Conservation (phyloP, 2,113 vertebrate species). For the Corythornis cristatus region DNA sequence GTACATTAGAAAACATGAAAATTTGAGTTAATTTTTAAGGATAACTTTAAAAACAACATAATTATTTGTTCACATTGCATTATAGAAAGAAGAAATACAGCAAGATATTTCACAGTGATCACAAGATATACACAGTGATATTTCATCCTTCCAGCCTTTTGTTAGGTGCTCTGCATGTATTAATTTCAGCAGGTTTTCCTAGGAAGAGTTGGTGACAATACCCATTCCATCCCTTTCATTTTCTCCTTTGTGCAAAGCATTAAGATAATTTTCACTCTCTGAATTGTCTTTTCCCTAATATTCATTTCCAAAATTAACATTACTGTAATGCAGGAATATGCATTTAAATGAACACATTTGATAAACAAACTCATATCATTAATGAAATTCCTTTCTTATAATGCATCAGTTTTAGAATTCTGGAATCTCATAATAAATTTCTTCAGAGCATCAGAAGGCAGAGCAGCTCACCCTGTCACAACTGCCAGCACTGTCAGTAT, state of each 20-base stretch:
- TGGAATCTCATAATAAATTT: not conserved
- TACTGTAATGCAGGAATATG: not conserved
- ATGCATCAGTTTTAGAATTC: not conserved
- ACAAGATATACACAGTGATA: not conserved
- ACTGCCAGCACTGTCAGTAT: not conserved
- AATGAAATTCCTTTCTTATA: not conserved
- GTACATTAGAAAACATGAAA: not conserved
- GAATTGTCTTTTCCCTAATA: not conserved
- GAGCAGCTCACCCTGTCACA: not conserved
- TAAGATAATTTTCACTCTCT: not conserved
- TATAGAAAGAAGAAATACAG: not conserved
- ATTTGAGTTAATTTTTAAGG: not conserved
- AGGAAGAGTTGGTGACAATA: constrained; percentile 15
- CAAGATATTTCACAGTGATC: not conserved
- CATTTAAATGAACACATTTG: not conserved
- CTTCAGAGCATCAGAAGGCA: not conserved
- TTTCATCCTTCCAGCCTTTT: not conserved
- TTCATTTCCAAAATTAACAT: not conserved
- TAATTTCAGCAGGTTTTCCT: not conserved
- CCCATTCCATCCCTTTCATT: not conserved
- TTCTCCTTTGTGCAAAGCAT: constrained; percentile 2
- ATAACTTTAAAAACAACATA: not conserved
- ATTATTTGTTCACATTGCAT: not conserved
- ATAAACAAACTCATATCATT: not conserved
- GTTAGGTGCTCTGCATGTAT: not conserved